These are phyloP conservation scores for Pangasianodon hypophthalmus DNA, from an alignment of 2,113 vertebrate genomes.

Conservation along the genomic window DNA sequence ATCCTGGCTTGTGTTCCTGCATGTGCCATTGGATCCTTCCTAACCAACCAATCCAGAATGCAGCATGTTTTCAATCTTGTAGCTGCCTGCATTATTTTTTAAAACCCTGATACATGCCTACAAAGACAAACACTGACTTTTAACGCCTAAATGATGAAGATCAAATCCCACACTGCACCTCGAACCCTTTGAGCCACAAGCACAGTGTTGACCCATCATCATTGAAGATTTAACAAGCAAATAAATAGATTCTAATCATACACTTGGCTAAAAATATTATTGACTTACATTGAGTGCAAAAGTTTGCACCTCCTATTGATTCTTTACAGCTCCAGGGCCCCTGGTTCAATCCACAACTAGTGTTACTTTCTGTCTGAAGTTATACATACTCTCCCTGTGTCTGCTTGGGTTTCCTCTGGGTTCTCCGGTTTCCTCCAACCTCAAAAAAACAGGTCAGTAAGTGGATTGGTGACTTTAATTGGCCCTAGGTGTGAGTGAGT, in stretches of 20 bases:
- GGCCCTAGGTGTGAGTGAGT: neutral
- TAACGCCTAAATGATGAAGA: neutral
- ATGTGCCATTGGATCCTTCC: neutral
- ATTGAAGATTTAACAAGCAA: neutral
- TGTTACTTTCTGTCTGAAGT: neutral
- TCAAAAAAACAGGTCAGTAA: neutral
- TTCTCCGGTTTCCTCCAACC: neutral
- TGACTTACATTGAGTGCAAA: too few species aligned
- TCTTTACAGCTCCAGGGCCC: neutral
- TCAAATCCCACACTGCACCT: neutral
- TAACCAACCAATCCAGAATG: neutral
- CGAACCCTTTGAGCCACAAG: neutral
- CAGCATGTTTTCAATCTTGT: neutral
- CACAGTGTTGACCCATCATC: neutral
- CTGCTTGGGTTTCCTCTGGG: neutral
- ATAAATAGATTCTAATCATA: neutral
- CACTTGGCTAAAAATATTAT: neutral
- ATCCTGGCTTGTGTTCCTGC: neutral
- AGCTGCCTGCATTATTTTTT: neutral
- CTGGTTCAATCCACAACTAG: neutral
- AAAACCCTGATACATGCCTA: neutral
- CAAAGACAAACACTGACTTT: neutral
- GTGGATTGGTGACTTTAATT: neutral
- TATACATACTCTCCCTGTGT: neutral
- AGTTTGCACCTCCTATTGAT: neutral